Evolutionary conservation across 2,113 vertebrate genomes (phyloP).

Genomic region (Silurus meridionalis): DNA sequence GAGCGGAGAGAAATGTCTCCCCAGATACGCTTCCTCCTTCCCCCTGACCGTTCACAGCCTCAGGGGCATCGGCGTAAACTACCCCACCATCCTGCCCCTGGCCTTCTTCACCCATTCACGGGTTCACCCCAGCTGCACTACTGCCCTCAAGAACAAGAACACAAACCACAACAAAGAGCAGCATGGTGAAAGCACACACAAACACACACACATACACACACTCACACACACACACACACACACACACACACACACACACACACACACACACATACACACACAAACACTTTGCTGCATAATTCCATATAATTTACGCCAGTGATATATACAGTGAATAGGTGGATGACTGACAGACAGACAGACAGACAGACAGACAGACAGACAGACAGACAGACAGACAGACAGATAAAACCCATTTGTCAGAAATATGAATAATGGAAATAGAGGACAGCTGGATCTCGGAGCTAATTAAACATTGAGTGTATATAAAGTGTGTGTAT

Average conservation of each 20-base stretch:
- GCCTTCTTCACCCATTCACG: conserved; percentile 62
- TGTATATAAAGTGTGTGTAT: neutral
- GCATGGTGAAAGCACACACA: conserved; percentile 59
- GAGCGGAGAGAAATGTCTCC: conserved; percentile 20
- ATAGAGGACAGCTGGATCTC: neutral
- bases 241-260: neutral
- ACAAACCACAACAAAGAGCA: conserved; percentile 76
- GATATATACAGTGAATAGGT: too few species aligned
- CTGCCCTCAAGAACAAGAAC: conserved; percentile 69
- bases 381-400: neutral
- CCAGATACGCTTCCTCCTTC: conserved; percentile 31
- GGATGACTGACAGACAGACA: neutral
- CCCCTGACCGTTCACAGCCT: conserved; percentile 53
- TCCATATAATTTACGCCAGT: neutral
- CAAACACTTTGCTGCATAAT: neutral
- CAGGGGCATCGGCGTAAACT: conserved; percentile 79
- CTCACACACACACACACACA: neutral
- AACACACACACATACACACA: neutral
- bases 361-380: neutral
- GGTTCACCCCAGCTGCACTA: conserved; percentile 19
- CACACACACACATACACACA: conserved; percentile 4
- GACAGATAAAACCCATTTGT: neutral
- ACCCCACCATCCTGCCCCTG: conserved; percentile 89
- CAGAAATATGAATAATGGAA: too few species aligned
- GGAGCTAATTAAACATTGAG: neutral